Percentiles rank a stretch among this genome's conserved stretches.
phyloP scores from a whole-genome alignment of 2,797 vertebrate genomes.

The Meriones psammophilus region DNA sequence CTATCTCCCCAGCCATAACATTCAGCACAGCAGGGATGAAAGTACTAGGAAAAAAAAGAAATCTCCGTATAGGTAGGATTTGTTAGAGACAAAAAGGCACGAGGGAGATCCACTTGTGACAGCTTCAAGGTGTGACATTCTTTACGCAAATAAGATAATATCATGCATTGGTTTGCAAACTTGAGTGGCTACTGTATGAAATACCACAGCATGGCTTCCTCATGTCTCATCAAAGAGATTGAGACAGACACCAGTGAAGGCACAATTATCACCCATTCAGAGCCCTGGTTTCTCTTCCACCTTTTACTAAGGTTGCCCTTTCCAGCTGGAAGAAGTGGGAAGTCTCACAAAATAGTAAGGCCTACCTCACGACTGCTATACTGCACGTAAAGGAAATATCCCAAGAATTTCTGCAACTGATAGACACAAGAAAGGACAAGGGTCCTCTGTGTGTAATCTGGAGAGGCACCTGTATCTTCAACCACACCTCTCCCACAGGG shows the following conservation, averaged over 20 bases:
- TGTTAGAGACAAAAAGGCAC: not conserved
- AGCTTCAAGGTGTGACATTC: not conserved
- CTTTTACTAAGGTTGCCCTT: not conserved
- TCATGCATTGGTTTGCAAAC: not conserved
- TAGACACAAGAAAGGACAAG: not conserved
- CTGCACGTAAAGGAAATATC: not conserved
- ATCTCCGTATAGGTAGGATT: too few species aligned
- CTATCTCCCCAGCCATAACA: not conserved
- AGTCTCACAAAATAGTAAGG: not conserved
- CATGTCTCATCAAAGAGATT: not conserved
- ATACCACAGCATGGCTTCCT: not conserved
- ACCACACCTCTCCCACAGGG: not conserved
- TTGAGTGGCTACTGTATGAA: not conserved
- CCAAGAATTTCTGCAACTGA: slow-evolving; percentile 9
- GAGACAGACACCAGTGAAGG: not conserved
- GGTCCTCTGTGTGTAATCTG: not conserved
- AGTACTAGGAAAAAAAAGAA: not conserved
- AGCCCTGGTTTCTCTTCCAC: not conserved
- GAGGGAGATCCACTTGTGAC: not conserved
- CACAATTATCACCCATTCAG: not conserved
- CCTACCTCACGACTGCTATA: not conserved
- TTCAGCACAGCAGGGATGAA: not conserved
- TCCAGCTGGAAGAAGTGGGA: not conserved
- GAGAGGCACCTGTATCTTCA: not conserved
- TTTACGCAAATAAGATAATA: not conserved